phyloP scores from a whole-genome alignment of 2,797 vertebrate species.

The Siniperca obscura region DNA sequence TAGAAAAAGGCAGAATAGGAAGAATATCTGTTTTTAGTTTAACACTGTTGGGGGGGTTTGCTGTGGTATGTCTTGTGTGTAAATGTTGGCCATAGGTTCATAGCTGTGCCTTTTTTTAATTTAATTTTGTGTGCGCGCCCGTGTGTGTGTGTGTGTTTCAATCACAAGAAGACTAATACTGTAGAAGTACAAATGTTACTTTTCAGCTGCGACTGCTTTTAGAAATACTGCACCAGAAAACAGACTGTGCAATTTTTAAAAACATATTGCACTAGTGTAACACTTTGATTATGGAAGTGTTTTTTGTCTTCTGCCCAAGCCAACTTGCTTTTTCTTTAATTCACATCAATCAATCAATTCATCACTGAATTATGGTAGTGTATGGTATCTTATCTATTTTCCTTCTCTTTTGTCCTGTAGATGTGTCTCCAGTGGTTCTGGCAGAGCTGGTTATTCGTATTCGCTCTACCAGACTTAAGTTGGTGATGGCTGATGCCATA shows the following conservation, averaged over 20 bases:
- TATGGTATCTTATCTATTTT: background rate
- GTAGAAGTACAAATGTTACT: background rate
- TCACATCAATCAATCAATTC: background rate
- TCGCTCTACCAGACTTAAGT: constrained; percentile 88
- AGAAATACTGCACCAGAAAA: background rate
- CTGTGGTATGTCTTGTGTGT: background rate
- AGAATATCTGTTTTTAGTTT: background rate
- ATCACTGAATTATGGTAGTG: no score
- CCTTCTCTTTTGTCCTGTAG: constrained; percentile 71
- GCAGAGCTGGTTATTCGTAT: constrained; percentile 87
- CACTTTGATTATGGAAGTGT: no score
- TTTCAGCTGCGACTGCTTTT: background rate
- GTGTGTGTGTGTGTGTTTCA: background rate
- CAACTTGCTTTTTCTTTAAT: background rate
- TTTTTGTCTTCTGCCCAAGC: constrained; percentile 8
- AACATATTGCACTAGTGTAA: no score
- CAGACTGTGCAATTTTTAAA: background rate
- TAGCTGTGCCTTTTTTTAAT: background rate
- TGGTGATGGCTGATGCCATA: constrained; percentile 90
- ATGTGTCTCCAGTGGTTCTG: constrained; percentile 83
- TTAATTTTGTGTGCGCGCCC: background rate
- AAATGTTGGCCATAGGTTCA: background rate
- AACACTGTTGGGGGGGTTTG: no score
- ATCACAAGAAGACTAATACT: background rate
- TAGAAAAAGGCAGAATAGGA: background rate